These are phyloP conservation scores for Natrix natrix DNA, from an alignment of 2,797 vertebrate species.

Conservation along the genomic window DNA sequence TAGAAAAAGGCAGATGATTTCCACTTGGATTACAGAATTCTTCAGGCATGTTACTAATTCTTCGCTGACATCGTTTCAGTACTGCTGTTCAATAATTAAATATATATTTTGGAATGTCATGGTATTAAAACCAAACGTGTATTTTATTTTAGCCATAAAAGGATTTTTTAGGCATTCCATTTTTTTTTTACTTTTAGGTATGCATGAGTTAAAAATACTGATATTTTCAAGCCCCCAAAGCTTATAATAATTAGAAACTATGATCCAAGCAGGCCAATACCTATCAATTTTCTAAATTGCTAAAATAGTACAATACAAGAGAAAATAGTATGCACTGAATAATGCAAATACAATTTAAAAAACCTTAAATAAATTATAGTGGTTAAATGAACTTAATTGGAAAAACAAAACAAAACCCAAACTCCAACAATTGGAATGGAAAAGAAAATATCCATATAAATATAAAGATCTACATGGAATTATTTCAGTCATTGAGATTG, in stretches of 20 bases:
- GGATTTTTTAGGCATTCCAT: not conserved
- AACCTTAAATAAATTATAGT: not conserved
- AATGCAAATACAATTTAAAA: not conserved
- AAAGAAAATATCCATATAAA: not conserved
- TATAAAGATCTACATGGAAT: not conserved
- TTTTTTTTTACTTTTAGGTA: not conserved
- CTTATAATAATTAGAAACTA: not conserved
- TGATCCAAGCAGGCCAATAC: not conserved
- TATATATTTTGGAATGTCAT: not conserved
- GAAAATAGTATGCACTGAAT: not conserved
- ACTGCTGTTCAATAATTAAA: not conserved
- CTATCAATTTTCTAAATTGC: not conserved
- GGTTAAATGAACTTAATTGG: not conserved
- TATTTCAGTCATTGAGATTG: not conserved
- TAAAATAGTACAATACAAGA: not conserved
- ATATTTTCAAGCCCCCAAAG: not conserved
- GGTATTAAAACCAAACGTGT: not conserved
- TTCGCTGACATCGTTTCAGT: not conserved
- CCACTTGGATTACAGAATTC: not conserved
- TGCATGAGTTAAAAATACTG: not conserved
- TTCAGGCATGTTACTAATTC: not conserved
- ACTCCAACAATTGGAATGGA: not conserved
- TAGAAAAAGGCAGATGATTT: not conserved
- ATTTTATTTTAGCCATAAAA: not conserved
- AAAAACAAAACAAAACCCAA: not conserved